A percentile compares a stretch with the other conserved stretches of the same genome.
phyloP scores from a whole-genome alignment of 2,113 vertebrate species.

The Piaya cayana region DNA sequence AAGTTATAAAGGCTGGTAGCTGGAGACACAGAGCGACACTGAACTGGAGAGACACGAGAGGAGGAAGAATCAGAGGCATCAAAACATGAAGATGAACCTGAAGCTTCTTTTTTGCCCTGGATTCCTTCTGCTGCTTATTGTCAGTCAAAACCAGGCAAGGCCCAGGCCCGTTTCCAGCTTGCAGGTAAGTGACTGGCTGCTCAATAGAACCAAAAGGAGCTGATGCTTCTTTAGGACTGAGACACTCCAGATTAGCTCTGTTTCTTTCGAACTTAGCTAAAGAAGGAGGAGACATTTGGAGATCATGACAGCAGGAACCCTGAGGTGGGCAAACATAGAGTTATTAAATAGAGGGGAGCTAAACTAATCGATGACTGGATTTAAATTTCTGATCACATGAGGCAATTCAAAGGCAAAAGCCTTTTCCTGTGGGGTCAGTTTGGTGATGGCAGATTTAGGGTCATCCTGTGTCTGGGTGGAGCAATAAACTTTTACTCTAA shows the following conservation, averaged over 20 bases:
- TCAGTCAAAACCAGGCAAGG: slow-evolving; percentile 22
- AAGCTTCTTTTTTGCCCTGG: slow-evolving; percentile 16
- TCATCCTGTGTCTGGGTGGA: neutral
- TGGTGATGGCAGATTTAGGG: neutral
- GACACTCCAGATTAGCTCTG: neutral
- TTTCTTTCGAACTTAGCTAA: neutral
- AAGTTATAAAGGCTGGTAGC: slow-evolving; percentile 60
- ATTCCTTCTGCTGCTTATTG: slow-evolving; percentile 60
- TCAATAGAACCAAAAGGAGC: neutral
- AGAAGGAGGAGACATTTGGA: neutral
- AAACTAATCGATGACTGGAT: neutral
- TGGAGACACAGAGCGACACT: slow-evolving; percentile 14
- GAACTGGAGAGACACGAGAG: neutral
- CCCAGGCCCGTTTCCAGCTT: slow-evolving; percentile 50
- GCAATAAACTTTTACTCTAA: neutral
- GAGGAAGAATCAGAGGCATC: neutral
- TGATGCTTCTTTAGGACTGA: neutral
- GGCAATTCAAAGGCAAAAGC: neutral
- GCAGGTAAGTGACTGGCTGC: slow-evolving; percentile 64
- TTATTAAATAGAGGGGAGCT: neutral
- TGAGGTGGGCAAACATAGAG: neutral
- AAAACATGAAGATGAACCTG: slow-evolving; percentile 31
- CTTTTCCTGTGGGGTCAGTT: neutral
- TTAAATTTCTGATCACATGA: neutral
- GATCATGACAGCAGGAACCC: neutral